Evolutionary conservation across 1,140 invertebrate genomes (phyloP), one percentile per base, ranked within the genome.

Genomic region (Dermatophagoides farinae): DNA sequence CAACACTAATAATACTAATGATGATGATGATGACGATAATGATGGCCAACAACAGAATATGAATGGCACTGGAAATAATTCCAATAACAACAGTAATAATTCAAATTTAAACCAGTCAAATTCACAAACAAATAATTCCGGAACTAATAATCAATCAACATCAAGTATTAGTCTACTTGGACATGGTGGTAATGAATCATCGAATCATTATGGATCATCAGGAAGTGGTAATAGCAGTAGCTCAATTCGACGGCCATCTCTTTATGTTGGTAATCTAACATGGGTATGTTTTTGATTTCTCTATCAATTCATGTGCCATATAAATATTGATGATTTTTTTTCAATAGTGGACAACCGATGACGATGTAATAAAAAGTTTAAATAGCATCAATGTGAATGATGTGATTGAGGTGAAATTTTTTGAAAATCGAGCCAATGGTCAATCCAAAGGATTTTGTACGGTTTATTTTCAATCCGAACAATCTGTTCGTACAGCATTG

Each of bases 381-480:
- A 77, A 79, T 52, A 81, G 81, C 63, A 77, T 96, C 65, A 93
- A 92, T 22, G 84, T 97, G 4, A 80, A 77, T 61, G 96, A 99
- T 73, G 83, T 99, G 65, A 77, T 93, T 64, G 96, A 98, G 71
- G 89, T 98, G 14, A 97, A 97, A 74, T 99, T 99, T 74, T 96
- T 97, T 76, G 95, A 99, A 75, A 98, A 99, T 75, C 80, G 95
- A 67, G 86, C 88, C 12, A 99, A 99, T 78, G 96, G 96, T 31
- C 95, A 98, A 72, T 96, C 90, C 0, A 98, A 98, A 78, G 96
- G 96, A 31, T 93, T 93, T 72, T 93, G 89, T 71, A 82, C 91
- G 18, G 82, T 95, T 65, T 86, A 87, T 1, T 75, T 96, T 51
- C 86, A 85, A 14, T 96, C 90, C 0, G 93, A 98, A 67, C 78